Percentiles rank a stretch among this genome's conserved stretches.
Evolutionary conservation across 2,113 vertebrate species (phyloP).

Genomic region (Bubo scandiacus): DNA sequence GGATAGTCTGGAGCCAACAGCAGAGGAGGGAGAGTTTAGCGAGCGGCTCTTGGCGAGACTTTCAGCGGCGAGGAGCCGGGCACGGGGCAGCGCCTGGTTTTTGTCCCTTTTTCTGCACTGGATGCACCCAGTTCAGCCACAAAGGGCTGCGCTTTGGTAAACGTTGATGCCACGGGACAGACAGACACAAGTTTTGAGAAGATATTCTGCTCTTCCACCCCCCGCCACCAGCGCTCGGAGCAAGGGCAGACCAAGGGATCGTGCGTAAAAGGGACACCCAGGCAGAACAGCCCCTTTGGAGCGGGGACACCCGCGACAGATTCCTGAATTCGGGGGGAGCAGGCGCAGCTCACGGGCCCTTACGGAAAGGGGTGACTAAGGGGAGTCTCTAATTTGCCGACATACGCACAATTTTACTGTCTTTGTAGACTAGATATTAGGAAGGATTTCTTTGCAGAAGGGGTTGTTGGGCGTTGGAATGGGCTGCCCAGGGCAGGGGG

Average conservation of each 20-base stretch:
- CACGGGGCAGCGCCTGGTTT: too few species aligned
- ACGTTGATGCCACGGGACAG: rapidly evolving
- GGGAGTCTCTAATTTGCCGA: rapidly evolving
- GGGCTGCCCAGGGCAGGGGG: too few species aligned
- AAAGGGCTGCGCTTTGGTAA: rapidly evolving
- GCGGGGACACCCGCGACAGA: rapidly evolving
- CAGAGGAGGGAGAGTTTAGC: rapidly evolving
- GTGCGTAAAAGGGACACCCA: rapidly evolving
- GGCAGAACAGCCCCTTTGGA: rapidly evolving
- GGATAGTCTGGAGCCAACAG: slow-evolving; percentile 85
- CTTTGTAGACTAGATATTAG: too few species aligned
- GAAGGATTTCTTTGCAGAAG: too few species aligned
- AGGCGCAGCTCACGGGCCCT: rapidly evolving
- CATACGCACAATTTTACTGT: rapidly evolving
- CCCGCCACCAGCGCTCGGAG: rapidly evolving
- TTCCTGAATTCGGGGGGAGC: neutral
- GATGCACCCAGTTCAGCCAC: rapidly evolving
- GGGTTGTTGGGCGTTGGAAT: too few species aligned
- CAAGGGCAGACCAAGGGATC: rapidly evolving
- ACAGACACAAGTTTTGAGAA: rapidly evolving
- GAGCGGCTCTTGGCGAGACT: neutral
- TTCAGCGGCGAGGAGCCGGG: too few species aligned
- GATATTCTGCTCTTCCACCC: rapidly evolving
- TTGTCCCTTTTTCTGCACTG: too few species aligned
- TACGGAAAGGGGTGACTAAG: rapidly evolving